Evolutionary conservation across 92 coral and sea anemone species (phyloP).

Genomic region (Isaurus tuberculatus): DNA sequence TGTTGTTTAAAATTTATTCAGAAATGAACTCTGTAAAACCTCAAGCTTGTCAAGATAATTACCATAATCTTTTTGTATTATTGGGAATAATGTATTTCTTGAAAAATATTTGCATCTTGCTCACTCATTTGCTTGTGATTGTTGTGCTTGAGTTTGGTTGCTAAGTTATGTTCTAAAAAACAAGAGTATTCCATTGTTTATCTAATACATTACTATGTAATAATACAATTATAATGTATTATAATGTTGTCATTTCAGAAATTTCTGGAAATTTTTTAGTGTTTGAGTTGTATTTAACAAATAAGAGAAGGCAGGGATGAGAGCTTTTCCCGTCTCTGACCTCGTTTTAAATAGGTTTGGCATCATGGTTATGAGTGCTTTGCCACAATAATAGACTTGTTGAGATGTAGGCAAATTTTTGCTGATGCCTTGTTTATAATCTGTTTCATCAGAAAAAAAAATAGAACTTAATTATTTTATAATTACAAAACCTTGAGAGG

Average conservation of each 20-base stretch:
- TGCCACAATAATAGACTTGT: too few species aligned
- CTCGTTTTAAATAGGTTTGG: too few species aligned
- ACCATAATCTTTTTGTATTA: neutral
- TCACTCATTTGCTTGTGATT: neutral
- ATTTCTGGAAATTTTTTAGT: neutral
- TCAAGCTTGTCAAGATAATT: neutral
- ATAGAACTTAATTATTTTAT: too few species aligned
- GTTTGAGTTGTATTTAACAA: neutral
- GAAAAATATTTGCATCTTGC: neutral
- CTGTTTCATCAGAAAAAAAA: too few species aligned
- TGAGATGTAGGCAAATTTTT: too few species aligned
- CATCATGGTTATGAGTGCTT: too few species aligned
- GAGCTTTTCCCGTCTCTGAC: too few species aligned
- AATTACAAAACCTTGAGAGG: too few species aligned
- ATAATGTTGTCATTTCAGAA: neutral
- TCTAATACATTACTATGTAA: neutral
- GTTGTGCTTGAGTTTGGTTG: neutral
- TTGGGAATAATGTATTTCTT: neutral
- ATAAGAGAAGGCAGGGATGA: too few species aligned
- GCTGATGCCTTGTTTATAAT: too few species aligned
- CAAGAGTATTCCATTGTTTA: neutral
- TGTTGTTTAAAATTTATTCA: neutral
- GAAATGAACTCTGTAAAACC: neutral
- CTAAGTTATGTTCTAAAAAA: slow-evolving; percentile 3
- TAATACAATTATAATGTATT: neutral